Base-by-base conservation (phyloP, 2,888 invertebrate species). In the Acrocera orbiculus region DNA sequence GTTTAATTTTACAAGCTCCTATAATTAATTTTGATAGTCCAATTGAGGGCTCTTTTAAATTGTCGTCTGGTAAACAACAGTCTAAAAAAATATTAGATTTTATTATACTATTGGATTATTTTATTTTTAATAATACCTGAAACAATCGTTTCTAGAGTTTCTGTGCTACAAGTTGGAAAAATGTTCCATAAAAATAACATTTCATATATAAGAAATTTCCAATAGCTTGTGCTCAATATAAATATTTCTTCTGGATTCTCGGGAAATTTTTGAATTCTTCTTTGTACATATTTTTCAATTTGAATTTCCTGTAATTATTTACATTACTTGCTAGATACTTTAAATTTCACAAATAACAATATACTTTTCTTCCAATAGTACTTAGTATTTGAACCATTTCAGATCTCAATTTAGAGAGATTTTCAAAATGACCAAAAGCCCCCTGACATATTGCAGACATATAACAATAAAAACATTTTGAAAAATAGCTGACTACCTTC, bases 171-270 rank as follows among this genome's bases (percentile, higher is more conserved):
- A 41, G 64, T 70, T 16, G 72, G 65, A 43, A 76, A 52, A 9
- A 73, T 67, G 46, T 73, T 74, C 76, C 76, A 76, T 29, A 76
- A 54, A 46, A 73, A 76, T 22, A 77, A 58, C 50, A 76, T 59
- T 52, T 77, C 76, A 46, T 70, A 69, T 14, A 68, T 63, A 30
- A 73, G 58, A 35, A 76, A 51, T 40, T 64, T 64, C 56, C 70
- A 74, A 48, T 65, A 67, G 5, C 51, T 38, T 4, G 42, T 24
- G n/a, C 45, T 42, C 20, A 48, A 45, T 20, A 43, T 43, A 11
- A 44, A 40, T 5, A 50, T 39, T 5, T 42, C 36, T n/a, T 50
- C 44, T 8, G 49, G 45, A 9, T 39, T 38, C 9, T 38, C 38
- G 16, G 47, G 45, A n/a, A 45, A 37, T 42, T 58, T 59, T 28